Conservation (phyloP, 2,888 invertebrate genomes). For the Patella ulyssiponensis region DNA sequence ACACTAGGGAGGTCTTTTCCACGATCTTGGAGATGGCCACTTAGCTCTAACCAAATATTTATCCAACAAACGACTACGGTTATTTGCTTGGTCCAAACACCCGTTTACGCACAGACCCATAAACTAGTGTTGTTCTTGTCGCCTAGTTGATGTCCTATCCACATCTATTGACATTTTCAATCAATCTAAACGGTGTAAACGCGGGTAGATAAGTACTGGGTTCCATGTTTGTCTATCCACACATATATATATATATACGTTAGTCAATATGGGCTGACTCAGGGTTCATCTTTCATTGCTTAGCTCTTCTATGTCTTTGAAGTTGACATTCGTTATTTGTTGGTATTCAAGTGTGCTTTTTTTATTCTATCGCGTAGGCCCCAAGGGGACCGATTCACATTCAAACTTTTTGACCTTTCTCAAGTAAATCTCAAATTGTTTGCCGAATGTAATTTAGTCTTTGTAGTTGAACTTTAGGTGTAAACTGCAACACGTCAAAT, state of each 20-base stretch:
- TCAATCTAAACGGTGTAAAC: background rate
- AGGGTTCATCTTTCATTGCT: background rate
- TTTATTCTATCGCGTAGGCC: background rate
- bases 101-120: background rate
- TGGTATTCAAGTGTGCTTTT: slow-evolving; percentile 3
- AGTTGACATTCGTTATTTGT: slow-evolving; percentile 1
- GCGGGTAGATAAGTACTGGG: background rate
- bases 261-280: background rate
- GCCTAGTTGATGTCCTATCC: background rate
- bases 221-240: too few relatives aligned
- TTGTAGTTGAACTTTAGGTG: slow-evolving; percentile 11
- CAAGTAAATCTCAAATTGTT: slow-evolving; percentile 7
- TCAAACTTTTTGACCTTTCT: slow-evolving; percentile 12
- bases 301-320: background rate
- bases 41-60: slow-evolving; percentile 3
- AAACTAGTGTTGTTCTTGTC: slow-evolving; percentile 6
- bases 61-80: background rate
- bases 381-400: background rate
- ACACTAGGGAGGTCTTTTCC: slow-evolving; percentile 4
- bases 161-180: background rate
- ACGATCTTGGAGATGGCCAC: background rate
- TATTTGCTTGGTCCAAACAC: background rate
- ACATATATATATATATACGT: background rate
- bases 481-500: slow-evolving; percentile 12
- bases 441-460: slow-evolving; percentile 9